phyloP scores from a whole-genome alignment of 2,888 invertebrate genomes.

The Philonicus albiceps region DNA sequence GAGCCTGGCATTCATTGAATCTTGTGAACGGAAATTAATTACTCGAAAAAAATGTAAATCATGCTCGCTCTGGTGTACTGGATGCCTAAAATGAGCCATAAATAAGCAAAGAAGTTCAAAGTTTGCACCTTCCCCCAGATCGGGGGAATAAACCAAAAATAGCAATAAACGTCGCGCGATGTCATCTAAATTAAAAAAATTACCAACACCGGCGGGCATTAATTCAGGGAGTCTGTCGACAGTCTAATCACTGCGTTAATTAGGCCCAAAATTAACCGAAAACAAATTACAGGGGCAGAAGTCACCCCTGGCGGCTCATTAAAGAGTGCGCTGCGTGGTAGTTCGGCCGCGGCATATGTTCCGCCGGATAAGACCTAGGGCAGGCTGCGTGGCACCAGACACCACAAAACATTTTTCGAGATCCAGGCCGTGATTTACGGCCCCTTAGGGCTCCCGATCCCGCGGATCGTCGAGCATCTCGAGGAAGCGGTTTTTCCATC shows the following conservation, averaged over 20 bases:
- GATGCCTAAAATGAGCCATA: background rate
- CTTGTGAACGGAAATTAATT: conserved; percentile 2
- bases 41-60: conserved; percentile 12
- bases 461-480: background rate
- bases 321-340: background rate
- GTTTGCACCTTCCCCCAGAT: conserved; percentile 31
- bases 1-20: background rate
- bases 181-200: conserved; percentile 24
- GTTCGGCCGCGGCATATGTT: background rate
- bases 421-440: conserved; percentile 45
- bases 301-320: conserved; percentile 34
- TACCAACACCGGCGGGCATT: conserved; percentile 19
- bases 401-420: conserved; percentile 13
- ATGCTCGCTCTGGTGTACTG: background rate
- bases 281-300: conserved; percentile 45
- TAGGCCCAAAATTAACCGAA: conserved; percentile 47
- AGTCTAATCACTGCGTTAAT: conserved; percentile 48
- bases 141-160: conserved; percentile 41
- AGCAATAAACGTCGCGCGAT: conserved; percentile 38
- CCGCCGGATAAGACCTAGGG: background rate
- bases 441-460: conserved; percentile 28
- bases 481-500: background rate
- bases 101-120: conserved; percentile 35
- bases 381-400: conserved; percentile 18
- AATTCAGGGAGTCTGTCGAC: conserved; percentile 43